Base-by-base conservation (phyloP, 2,113 vertebrate species). In the Oncorhynchus kisutch region DNA sequence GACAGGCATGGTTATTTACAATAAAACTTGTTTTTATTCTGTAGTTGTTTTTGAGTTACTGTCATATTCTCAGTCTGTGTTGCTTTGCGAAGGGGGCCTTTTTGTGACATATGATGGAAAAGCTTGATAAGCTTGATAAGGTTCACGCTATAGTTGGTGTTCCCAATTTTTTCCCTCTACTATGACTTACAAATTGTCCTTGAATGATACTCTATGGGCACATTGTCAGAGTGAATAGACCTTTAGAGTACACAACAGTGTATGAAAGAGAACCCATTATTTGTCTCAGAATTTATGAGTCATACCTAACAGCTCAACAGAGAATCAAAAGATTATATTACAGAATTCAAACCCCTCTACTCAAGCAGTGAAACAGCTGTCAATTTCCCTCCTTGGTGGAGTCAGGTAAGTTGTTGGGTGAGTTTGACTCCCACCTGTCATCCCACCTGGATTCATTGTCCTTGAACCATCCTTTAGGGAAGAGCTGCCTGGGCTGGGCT, bases 381-480 rank as follows among this genome's bases (percentile, higher is more conserved):
- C 89, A 85, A 83, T 82, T 88, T 79, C 48, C 81, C 68, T n/a
- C 84, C 71, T 86, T 86, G 71, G 81, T 85, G 86, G 89, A 90
- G 85, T n/a, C 82, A 82, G 88, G 74, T 71, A 69, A 48, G 70
- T 77, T 84, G 77, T 78, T 77, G 81, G 74, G 84, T 82, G 84
- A 86, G 71, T 57, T 22, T 22, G 59, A 22, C 59, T 82, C 84
- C 80, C 79, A 73, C 76, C 86, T 59, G 80, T 80, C 86, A 90
- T 67, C 81, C 90, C 92, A 91, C 89, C 92, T 91, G 89, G 81
- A 94, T 89, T 89, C 88, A 83, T 85, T 70, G 88, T 76, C 91
- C 91, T 89, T 92, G 86, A 92, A 80, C 82, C 81, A 45, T 76
- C 83, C 87, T 93, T 91, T 91, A 93, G 94, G 90, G 89, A 90